A percentile compares a stretch with the other conserved stretches of the same genome.
phyloP scores from a whole-genome alignment of 2,888 invertebrate genomes.

The Bellardia pandia region DNA sequence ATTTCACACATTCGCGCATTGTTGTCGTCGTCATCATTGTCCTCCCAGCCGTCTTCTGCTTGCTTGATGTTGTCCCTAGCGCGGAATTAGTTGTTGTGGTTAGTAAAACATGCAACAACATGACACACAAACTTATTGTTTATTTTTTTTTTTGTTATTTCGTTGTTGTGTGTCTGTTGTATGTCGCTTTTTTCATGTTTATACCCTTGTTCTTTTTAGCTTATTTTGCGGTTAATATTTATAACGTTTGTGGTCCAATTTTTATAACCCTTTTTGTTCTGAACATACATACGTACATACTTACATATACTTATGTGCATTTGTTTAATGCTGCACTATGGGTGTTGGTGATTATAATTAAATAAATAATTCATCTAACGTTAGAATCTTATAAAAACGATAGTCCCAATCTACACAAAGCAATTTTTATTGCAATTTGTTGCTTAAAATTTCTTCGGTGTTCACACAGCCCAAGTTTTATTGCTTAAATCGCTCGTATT shows the following conservation, averaged over 20 bases:
- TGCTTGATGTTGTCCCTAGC: conserved; percentile 53
- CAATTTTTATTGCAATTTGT: no score
- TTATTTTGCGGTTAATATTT: conserved; percentile 71
- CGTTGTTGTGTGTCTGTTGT: conserved; percentile 26
- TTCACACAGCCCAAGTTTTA: no score
- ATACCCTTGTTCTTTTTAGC: conserved; percentile 65
- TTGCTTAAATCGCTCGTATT: no score
- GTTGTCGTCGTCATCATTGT: conserved; percentile 54
- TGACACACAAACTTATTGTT: conserved; percentile 61
- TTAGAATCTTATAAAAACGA: no score
- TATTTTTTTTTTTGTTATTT: conserved; percentile 19
- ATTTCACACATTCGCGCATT: conserved; percentile 75
- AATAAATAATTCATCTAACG: no score
- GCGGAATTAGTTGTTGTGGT: conserved; percentile 78
- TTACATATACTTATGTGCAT: not conserved
- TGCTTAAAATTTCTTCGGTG: no score
- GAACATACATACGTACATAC: not conserved
- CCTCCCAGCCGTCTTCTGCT: conserved; percentile 20
- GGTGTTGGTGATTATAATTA: not conserved
- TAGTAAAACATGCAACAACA: conserved; percentile 81
- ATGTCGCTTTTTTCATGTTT: conserved; percentile 67
- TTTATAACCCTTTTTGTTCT: conserved; percentile 63
- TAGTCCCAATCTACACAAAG: no score
- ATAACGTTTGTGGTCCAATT: conserved; percentile 81
- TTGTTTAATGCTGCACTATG: conserved; percentile 32